phyloP scores from a whole-genome alignment of 2,113 vertebrate genomes.

The Oryzias woworae region DNA sequence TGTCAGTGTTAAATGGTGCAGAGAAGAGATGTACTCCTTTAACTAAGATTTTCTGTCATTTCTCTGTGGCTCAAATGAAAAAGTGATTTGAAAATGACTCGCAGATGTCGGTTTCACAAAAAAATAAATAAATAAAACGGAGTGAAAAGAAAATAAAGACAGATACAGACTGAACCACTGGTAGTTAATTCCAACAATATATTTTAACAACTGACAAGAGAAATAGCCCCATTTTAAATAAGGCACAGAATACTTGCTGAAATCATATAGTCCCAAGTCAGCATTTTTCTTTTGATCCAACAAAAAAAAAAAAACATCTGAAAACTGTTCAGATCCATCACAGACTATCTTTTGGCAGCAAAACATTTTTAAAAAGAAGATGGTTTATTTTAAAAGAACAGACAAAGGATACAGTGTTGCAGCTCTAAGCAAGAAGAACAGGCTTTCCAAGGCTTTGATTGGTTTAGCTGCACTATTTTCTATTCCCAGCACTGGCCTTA shows the following conservation, averaged over 20 bases:
- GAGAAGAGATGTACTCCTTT: conserved; percentile 10
- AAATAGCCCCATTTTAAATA: no score
- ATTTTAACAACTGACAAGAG: no score
- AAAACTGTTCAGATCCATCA: background rate
- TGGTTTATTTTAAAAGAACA: background rate
- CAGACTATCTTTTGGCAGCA: background rate
- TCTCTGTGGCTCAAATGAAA: conserved; percentile 19
- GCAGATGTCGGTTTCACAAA: conserved; percentile 2
- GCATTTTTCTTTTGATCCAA: conserved; percentile 6
- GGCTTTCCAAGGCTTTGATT: background rate
- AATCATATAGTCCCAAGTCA: no score
- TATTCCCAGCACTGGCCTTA: no score
- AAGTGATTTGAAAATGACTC: conserved; percentile 30
- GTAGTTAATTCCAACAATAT: no score
- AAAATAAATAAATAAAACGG: no score
- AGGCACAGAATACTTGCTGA: no score
- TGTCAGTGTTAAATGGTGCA: conserved; percentile 31
- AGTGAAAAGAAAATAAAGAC: no score
- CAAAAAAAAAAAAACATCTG: background rate
- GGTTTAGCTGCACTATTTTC: no score
- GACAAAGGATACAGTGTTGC: background rate
- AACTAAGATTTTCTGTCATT: conserved; percentile 13
- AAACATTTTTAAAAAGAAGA: background rate
- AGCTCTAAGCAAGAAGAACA: background rate
- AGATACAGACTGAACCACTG: no score